Evolutionary conservation across 2,797 vertebrate species (phyloP), one percentile per base, ranked within the genome.

Genomic region (Argyrosomus regius): DNA sequence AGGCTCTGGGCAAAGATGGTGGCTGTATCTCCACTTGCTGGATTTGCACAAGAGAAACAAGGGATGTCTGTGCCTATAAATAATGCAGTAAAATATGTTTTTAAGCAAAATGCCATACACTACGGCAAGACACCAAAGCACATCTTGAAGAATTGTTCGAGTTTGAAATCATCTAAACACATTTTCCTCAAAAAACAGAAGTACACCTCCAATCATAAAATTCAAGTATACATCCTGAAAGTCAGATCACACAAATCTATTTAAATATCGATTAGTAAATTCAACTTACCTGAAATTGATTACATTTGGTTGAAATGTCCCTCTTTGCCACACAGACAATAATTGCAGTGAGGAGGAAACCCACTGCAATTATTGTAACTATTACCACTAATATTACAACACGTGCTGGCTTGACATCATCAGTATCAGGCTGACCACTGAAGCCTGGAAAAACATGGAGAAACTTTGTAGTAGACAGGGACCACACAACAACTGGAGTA

Each of bases 381-480:
- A 22, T 0, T 4, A 45, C 0, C 35, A 39, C 35, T 39, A 39
- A 39, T 0, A n/a, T 14, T 8, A 4, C 0, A 20, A 0, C 0
- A 0, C 1, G 0, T 0, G 0, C 0, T 7, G 35, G 0, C 3
- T 3, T 17, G n/a, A 0, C 4, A 0, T 7, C 0, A 16, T 35
- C 28, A 28, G 13, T 1, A 24, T 1, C 8, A 5, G 5, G 0
- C 53, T 6, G 35, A 7, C 8, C 0, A 17, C 0, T 24, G 0
- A 52, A 49, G n/a, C 90, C 90, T 91, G 72, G 0, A 49, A 80
- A 68, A 8, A 90, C 9, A 73, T 1, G 1, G 0, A 60, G 62
- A 60, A 16, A 73, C 11, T 28, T 39, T 0, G 77, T 9, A 78
- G 0, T 18, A 10, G 9, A 46, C 1, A 26, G 26, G 17, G 18